Evolutionary conservation across 2,888 invertebrate species (phyloP), one percentile per base, ranked within the genome.

Genomic region (Pinctada fucata): DNA sequence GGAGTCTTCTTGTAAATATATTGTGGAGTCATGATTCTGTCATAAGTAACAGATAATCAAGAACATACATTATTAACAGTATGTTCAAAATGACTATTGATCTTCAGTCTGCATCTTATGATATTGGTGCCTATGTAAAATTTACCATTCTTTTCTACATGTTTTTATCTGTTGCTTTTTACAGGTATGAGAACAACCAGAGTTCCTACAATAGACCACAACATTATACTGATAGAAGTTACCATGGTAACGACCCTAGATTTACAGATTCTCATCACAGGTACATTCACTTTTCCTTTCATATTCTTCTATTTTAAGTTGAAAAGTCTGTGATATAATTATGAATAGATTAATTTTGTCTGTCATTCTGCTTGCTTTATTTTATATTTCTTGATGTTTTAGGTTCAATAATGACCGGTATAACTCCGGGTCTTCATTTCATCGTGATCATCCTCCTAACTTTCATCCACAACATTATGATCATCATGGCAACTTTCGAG

Each of bases 371-470:
- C 31, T 31, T 31, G 31, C 31, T 31, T 31, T 31, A 31, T 31
- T 31, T 31, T 1, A 1, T 31, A 31, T 10, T 58, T 58, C 6
- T 58, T 13, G 6, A 58, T 48, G 47, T 75, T 75, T 10, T 78
- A 88, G 88, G 77, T 87, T 81, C 79, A 88, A 83, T 72, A 82
- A 82, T 84, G 86, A 87, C 49, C 83, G 87, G 69, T 75, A 79
- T 78, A 75, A 73, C 48, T 66, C 75, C 16, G 79, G 73, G 49
- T 78, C 82, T 50, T 51, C 75, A 52, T 74, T 52, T 63, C 80
- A 77, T 58, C 75, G 78, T 16, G 74, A 79, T 48, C 58, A 78
- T 75, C 70, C 73, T 51, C 50, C 79, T 8, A 69, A 51, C 71
- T 76, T 70, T 63, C 77, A 78, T 73, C 68, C 58, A 51, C 72